Conservation (phyloP, 2,113 vertebrate genomes). For the Stictonetta naevosa region DNA sequence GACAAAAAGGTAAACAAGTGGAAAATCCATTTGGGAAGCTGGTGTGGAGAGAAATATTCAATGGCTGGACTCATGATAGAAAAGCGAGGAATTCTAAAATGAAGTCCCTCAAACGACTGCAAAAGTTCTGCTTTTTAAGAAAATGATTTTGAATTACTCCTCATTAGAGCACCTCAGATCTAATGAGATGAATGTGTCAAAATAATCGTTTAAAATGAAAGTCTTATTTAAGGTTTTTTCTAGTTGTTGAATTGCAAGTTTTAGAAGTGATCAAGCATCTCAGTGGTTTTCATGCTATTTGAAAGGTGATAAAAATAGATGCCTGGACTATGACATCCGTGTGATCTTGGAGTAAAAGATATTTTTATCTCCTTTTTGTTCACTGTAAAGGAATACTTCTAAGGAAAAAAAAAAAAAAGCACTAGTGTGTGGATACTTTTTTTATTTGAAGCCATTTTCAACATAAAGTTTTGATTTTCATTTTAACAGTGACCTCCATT, state of each 20-base stretch:
- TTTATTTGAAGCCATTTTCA: neutral
- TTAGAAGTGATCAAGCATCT: slow-evolving; percentile 2
- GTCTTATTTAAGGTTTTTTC: neutral
- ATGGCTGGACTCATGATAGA: slow-evolving; percentile 16
- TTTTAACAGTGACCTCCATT: neutral
- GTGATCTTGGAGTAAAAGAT: neutral
- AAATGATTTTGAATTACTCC: neutral
- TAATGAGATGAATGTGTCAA: slow-evolving; percentile 13
- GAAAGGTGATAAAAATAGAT: slow-evolving; percentile 4
- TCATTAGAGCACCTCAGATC: neutral
- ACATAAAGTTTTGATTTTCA: neutral
- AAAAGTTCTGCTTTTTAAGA: slow-evolving; percentile 17
- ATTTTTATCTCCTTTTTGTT: neutral
- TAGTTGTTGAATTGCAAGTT: slow-evolving; percentile 17
- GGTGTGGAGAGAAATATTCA: slow-evolving; percentile 24
- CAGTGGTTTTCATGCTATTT: neutral
- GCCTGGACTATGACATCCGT: neutral
- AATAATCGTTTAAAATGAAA: neutral
- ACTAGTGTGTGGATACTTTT: neutral
- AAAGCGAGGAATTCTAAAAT: slow-evolving; percentile 38
- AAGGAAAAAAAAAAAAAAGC: neutral
- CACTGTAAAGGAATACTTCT: neutral
- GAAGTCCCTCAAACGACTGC: slow-evolving; percentile 44
- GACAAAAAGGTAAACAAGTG: slow-evolving; percentile 50
- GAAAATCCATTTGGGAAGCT: slow-evolving; percentile 47